Evolutionary conservation across 1,140 invertebrate species (phyloP).

Genomic region (Drosophila nigromelanica): DNA sequence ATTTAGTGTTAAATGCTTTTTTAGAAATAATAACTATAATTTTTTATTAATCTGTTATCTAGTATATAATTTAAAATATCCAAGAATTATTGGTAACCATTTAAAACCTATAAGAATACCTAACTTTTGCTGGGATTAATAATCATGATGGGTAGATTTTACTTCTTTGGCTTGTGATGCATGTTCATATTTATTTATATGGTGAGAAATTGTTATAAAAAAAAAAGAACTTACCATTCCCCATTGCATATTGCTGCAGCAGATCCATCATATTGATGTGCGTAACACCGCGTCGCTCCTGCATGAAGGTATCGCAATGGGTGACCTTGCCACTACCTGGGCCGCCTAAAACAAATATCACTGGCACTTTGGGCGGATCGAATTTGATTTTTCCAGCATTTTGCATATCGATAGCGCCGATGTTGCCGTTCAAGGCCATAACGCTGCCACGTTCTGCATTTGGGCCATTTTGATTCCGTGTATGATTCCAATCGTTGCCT

Average conservation of each 20-base stretch:
- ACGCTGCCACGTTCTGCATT: slow-evolving; percentile 45
- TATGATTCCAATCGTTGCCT: slow-evolving; percentile 84
- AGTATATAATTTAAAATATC: no score
- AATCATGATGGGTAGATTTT: no score
- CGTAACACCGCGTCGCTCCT: slow-evolving; percentile 91
- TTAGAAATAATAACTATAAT: no score
- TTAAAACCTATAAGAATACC: no score
- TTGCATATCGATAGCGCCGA: slow-evolving; percentile 85
- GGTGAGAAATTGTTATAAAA: background rate
- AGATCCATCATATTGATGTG: slow-evolving; percentile 97
- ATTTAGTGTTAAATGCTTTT: no score
- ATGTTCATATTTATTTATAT: background rate
- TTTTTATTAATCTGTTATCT: no score
- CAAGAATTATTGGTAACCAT: no score
- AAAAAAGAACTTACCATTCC: slow-evolving; percentile 88
- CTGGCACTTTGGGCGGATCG: slow-evolving; percentile 91
- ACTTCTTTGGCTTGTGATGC: no score
- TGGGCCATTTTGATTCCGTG: slow-evolving; percentile 70
- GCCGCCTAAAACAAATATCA: slow-evolving; percentile 94
- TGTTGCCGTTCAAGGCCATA: slow-evolving; percentile 53
- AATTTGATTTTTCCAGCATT: slow-evolving; percentile 92
- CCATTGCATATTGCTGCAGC: slow-evolving; percentile 93
- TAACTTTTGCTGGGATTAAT: no score
- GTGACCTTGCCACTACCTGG: slow-evolving; percentile 96
- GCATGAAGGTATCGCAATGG: slow-evolving; percentile 94